Evolutionary conservation across 2,888 invertebrate species (phyloP), one percentile per base, ranked within the genome.

Genomic region (Diarsia rubi): DNA sequence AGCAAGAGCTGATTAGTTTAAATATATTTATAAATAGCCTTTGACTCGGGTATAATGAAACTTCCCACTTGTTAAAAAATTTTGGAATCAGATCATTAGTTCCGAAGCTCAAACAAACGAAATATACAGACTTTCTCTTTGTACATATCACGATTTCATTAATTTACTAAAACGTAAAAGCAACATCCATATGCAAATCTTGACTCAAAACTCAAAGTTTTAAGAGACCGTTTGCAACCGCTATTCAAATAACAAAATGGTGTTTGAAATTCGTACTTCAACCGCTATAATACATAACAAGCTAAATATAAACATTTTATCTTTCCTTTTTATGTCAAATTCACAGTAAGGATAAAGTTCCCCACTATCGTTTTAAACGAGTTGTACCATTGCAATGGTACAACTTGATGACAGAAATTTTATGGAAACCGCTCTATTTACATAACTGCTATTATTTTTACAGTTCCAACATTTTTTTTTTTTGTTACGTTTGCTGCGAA

Each of bases 351-450:
- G 44, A 76, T 73, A 76, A 73, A 82, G 44, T 37, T 69, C 24
- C 2, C 21, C 24, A 31, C 67, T 68, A 73, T 63, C 27, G 21
- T 81, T 76, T 73, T 60, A 77, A 83, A 83, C 71, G 68, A n/a
- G n/a, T n/a, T n/a, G n/a, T n/a, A n/a, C n/a, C n/a, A n/a, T n/a
- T 27, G 6, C 59, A 54, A n/a, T 67, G 12, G 66, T 66, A 67
- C 54, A 67, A 64, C 52, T 24, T 21, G 5, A 75, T 80, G 68
- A 24, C 45, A 59, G 12, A 73, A 54, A 12, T 70, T 82, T 71
- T 57, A 59, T 65, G 62, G 44, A 54, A 81, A 21, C 44, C 49
- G 37, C 1, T 72, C 12, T 62, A 59, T 69, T 69, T 65, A n/a
- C n/a, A 31, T 44, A 52, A 69, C 45, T 27, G 37, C 67, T 67